phyloP scores from a whole-genome alignment of 2,888 invertebrate genomes.

The Cerastoderma edule region DNA sequence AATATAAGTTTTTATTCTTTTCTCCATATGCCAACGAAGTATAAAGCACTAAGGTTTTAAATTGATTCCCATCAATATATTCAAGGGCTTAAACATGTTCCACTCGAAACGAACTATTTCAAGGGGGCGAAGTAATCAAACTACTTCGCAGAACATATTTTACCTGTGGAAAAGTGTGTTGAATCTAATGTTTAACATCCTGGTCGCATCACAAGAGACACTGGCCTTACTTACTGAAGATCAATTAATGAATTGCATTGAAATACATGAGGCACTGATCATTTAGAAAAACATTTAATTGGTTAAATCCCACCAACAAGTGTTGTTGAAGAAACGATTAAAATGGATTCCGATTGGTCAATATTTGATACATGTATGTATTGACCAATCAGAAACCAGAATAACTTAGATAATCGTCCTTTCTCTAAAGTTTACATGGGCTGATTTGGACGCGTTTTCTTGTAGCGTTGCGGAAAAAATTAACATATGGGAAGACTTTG shows the following conservation, averaged over 20 bases:
- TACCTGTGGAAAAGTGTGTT: slow-evolving; percentile 28
- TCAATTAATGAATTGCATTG: too few relatives aligned
- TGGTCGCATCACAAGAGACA: too few relatives aligned
- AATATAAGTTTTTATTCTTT: not conserved
- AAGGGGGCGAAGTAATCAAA: slow-evolving; percentile 17
- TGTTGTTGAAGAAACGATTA: too few relatives aligned
- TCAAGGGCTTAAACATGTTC: slow-evolving; percentile 37
- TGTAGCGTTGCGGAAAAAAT: not conserved
- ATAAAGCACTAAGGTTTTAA: slow-evolving; percentile 6
- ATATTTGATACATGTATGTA: too few relatives aligned
- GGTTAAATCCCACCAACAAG: too few relatives aligned
- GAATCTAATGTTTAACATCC: slow-evolving; percentile 17
- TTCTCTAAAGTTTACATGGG: too few relatives aligned
- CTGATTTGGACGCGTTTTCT: not conserved
- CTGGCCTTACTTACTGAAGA: too few relatives aligned
- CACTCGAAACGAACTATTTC: slow-evolving; percentile 20
- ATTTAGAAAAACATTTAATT: too few relatives aligned
- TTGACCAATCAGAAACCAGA: too few relatives aligned
- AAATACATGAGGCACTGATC: too few relatives aligned
- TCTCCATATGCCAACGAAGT: not conserved
- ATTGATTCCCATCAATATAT: slow-evolving; percentile 26
- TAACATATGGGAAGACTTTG: slow-evolving; percentile 3
- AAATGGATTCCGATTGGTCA: too few relatives aligned
- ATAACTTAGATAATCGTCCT: too few relatives aligned
- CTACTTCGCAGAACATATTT: slow-evolving; percentile 25